Conservation (phyloP, 2,113 vertebrate genomes). For the Narcine bancroftii region DNA sequence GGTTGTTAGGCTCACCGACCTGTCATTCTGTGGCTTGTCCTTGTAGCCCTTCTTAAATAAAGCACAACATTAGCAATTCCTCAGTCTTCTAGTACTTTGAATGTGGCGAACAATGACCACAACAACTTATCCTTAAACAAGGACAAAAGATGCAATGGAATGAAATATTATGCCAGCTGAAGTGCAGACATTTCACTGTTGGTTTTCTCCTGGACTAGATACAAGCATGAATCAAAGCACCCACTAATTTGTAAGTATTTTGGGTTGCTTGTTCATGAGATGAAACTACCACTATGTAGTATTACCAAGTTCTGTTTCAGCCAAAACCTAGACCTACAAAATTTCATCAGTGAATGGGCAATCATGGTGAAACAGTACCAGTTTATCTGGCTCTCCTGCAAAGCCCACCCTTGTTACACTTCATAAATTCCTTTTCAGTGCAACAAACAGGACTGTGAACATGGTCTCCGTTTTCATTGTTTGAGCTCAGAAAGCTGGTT, state of each 20-base stretch:
- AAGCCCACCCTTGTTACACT: neutral
- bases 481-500: neutral
- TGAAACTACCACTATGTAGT: neutral
- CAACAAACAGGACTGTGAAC: neutral
- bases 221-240: neutral
- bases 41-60: no score
- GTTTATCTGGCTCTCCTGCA: neutral
- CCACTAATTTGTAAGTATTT: neutral
- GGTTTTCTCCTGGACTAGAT: neutral
- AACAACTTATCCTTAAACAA: neutral
- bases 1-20: no score
- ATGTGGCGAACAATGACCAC: no score
- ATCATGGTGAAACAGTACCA: neutral
- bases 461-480: neutral
- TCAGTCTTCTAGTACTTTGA: no score
- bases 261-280: neutral
- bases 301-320: neutral
- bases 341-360: neutral
- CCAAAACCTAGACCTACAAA: neutral
- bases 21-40: no score
- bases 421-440: neutral
- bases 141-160: neutral
- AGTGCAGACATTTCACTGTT: neutral
- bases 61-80: no score
- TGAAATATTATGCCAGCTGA: neutral